Evolutionary conservation across 2,113 vertebrate genomes (phyloP).

Genomic region (Oceanodroma tethys): DNA sequence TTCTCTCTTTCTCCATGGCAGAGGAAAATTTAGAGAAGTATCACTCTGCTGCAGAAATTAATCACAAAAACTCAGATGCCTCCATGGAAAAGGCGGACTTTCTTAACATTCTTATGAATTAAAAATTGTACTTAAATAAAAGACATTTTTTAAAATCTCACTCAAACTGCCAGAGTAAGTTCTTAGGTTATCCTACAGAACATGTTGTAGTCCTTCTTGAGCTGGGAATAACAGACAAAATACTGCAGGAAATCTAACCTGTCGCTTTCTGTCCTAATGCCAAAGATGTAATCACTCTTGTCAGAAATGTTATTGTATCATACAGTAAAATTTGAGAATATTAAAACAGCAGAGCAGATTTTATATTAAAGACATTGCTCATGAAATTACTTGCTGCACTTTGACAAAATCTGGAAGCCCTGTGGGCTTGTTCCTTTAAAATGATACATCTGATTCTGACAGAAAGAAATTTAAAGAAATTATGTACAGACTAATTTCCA

Average conservation of each 20-base stretch:
- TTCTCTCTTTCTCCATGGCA: neutral
- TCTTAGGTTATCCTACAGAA: neutral
- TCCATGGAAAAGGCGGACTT: neutral
- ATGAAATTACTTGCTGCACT: constrained; percentile 21
- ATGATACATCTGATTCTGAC: neutral
- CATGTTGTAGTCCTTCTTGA: neutral
- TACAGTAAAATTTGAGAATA: neutral
- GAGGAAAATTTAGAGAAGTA: neutral
- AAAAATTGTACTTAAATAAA: neutral
- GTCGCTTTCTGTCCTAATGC: neutral
- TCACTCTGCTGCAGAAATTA: neutral
- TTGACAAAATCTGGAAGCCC: neutral
- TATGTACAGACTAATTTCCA: neutral
- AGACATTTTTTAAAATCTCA: neutral
- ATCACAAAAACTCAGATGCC: neutral
- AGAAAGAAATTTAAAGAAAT: neutral
- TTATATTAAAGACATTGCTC: constrained; percentile 33
- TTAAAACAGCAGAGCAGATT: neutral
- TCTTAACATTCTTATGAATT: neutral
- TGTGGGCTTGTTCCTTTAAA: constrained; percentile 22
- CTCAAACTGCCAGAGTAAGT: neutral
- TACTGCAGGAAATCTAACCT: neutral
- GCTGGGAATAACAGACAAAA: neutral
- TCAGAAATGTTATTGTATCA: neutral
- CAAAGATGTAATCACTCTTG: neutral